Percentiles rank a stretch among this genome's conserved stretches.
Evolutionary conservation across 2,888 invertebrate genomes (phyloP).

Genomic region (Nomada goodeniana): DNA sequence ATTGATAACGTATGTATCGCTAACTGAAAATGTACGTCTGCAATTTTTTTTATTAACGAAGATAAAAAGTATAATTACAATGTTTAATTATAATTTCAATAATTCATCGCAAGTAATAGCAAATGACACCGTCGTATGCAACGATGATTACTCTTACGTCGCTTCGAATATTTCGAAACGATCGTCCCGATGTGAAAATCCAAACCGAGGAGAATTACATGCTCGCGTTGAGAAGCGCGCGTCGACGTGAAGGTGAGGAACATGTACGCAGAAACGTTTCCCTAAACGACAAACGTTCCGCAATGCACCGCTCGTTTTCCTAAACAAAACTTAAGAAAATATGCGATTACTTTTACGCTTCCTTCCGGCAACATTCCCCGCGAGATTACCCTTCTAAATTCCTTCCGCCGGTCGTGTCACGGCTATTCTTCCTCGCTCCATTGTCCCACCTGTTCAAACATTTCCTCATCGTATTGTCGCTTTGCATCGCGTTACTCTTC

Average conservation of each 20-base stretch:
- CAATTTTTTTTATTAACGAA: no score
- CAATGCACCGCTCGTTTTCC: not conserved
- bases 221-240: not conserved
- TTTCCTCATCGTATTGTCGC: not conserved
- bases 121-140: not conserved
- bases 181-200: not conserved
- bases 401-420: constrained; percentile 8
- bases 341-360: constrained; percentile 36
- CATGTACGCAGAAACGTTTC: not conserved
- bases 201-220: not conserved
- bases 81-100: no score
- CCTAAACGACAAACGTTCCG: not conserved
- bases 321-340: constrained; percentile 33
- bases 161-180: not conserved
- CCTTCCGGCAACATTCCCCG: constrained; percentile 11
- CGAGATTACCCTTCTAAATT: constrained; percentile 44
- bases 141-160: not conserved
- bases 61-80: no score
- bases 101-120: no score
- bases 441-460: constrained; percentile 37
- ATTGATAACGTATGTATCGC: no score
- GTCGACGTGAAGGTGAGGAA: not conserved
- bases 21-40: no score
- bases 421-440: constrained; percentile 27
- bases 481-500: constrained; percentile 5